Evolutionary conservation across 2,113 vertebrate species (phyloP), one percentile per base, ranked within the genome.

Genomic region (Cryptomyrus ogoouensis): DNA sequence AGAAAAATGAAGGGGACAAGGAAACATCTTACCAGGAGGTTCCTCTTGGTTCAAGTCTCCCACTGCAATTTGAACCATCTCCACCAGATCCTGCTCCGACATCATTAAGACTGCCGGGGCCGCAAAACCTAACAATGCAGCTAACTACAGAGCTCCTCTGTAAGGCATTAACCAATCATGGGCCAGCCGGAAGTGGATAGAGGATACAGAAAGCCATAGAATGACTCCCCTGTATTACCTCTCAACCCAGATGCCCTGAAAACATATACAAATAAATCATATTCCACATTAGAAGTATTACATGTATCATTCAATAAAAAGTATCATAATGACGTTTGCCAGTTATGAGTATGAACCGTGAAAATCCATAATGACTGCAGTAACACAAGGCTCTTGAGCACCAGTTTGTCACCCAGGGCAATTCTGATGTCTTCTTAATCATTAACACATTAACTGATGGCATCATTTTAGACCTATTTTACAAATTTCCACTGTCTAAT

Each of bases 41-140:
- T 97, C 97, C 80, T 97, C 96, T 0, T 96, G 96, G 90, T 95
- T 96, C 94, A 99, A 94, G 92, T 99, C 98, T 88, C 97, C 98
- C 53, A 99, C 98, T 8, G 98, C 97, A 42, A 99, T 99, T 94
- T 99, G 98, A 89, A 99, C 98, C 92, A 99, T 98, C 83, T 99
- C 98, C 87, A 97, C 96, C 96, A 99, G 91, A 47, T 98, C 98
- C 93, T 98, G 97, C 91, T 98, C 98, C 88, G 98, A 97, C 98
- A 99, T 99, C 96, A 97, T 98, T 97, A 96, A 97, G 95, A 92
- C 56, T 94, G 95, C 12, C 74, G 92, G 91, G 52, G 62, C 56
- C 44, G 87, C 47, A 58, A 35, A 62, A 89, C 44, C 39, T 15
- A 80, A 5, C 56, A 49, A 77, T 12, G 1, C 27, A 47, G n/a